Evolutionary conservation across 2,888 invertebrate species (phyloP).

Genomic region (Nematopogon swammerdamellus): DNA sequence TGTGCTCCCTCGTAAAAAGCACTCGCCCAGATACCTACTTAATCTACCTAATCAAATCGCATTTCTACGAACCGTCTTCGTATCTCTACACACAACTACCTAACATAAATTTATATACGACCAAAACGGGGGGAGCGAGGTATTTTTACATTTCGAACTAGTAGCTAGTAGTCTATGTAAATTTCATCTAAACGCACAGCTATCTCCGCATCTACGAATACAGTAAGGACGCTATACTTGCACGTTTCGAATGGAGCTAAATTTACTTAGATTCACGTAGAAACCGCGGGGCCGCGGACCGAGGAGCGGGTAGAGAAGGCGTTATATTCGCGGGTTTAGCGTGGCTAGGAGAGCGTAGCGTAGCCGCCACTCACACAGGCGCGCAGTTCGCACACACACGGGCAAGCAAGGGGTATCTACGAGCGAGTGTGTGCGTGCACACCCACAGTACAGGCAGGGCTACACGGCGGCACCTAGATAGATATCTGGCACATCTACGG

Average conservation of each 20-base stretch:
- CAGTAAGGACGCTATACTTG: no score
- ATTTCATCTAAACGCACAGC: background rate
- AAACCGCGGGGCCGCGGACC: no score
- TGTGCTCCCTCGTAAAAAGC: background rate
- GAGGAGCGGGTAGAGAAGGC: background rate
- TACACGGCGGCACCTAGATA: background rate
- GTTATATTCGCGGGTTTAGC: background rate
- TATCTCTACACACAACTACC: constrained; percentile 53
- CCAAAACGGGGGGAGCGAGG: constrained; percentile 43
- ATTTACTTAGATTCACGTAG: background rate
- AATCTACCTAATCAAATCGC: constrained; percentile 58
- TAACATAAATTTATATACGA: constrained; percentile 54
- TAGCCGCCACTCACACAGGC: no score
- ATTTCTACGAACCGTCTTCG: constrained; percentile 49
- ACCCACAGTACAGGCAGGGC: no score
- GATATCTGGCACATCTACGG: constrained; percentile 40
- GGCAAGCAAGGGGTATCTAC: no score
- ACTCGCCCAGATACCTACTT: constrained; percentile 21
- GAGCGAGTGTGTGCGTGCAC: no score
- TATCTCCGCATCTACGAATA: background rate
- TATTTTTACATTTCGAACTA: background rate
- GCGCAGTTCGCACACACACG: background rate
- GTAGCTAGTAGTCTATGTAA: background rate
- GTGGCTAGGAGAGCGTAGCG: no score
- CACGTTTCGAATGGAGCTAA: background rate